Evolutionary conservation across 2,888 invertebrate species (phyloP).

Genomic region (Carterocephalus palaemon): DNA sequence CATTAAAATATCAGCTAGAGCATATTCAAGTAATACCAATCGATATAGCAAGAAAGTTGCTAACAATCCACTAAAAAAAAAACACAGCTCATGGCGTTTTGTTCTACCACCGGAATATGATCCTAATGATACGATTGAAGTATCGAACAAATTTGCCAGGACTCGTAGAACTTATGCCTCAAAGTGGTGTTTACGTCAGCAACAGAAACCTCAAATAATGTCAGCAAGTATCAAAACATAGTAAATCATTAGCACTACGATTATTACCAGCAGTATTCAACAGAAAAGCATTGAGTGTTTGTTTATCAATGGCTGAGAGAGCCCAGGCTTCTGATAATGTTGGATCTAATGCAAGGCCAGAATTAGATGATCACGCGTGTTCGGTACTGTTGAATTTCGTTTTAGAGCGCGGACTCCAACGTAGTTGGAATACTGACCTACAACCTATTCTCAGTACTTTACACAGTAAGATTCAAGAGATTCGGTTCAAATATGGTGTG

Average conservation of each 20-base stretch:
- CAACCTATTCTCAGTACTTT: constrained; percentile 23
- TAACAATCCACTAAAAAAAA: constrained; percentile 6
- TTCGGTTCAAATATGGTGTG: constrained; percentile 19
- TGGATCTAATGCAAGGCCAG: constrained; percentile 16
- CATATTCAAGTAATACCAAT: background rate
- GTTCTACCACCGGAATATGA: constrained; percentile 26
- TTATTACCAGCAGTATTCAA: constrained; percentile 22
- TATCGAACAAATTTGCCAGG: constrained; percentile 23
- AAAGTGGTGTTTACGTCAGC: constrained; percentile 20
- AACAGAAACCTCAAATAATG: constrained; percentile 16
- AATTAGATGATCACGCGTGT: constrained; percentile 23
- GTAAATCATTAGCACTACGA: constrained; percentile 25
- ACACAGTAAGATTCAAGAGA: constrained; percentile 16
- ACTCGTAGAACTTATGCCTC: constrained; percentile 24
- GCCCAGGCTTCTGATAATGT: constrained; percentile 4
- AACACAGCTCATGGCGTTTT: constrained; percentile 20
- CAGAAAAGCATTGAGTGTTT: constrained; percentile 26
- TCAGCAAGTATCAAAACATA: constrained; percentile 19
- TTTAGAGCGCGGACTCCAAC: constrained; percentile 19
- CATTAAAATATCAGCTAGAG: constrained; percentile 2
- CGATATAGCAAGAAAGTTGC: background rate
- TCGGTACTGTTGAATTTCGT: constrained; percentile 18
- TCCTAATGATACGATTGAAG: constrained; percentile 29
- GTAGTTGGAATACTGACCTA: constrained; percentile 24
- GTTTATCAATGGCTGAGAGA: constrained; percentile 21